These are phyloP conservation scores for Poeciliopsis presidionis DNA, from an alignment of 2,797 vertebrate species.

Conservation along the genomic window DNA sequence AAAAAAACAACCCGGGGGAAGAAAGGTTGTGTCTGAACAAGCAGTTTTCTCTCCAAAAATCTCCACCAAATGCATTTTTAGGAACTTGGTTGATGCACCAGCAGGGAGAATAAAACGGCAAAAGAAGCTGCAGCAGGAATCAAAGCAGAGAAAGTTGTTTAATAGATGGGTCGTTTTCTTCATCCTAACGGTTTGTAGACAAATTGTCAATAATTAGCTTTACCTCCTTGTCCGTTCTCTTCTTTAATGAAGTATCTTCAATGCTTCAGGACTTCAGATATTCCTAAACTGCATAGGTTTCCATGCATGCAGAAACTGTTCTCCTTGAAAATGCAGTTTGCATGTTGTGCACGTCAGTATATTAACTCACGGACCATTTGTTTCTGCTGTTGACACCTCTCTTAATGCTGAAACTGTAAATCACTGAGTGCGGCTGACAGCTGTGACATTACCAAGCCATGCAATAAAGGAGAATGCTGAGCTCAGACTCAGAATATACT, in stretches of 20 bases:
- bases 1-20: constrained; percentile 6
- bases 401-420: constrained; percentile 76
- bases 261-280: constrained; percentile 47
- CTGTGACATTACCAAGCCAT: constrained; percentile 72
- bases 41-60: constrained; percentile 54
- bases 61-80: constrained; percentile 54
- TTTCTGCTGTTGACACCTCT: constrained; percentile 72
- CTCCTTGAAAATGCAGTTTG: constrained; percentile 54
- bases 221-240: background rate
- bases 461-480: constrained; percentile 72
- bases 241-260: constrained; percentile 19
- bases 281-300: constrained; percentile 42
- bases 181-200: background rate
- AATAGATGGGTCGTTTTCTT: background rate
- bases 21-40: constrained; percentile 50
- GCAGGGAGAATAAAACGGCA: constrained; percentile 64
- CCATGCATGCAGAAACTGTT: constrained; percentile 50
- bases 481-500: constrained; percentile 51
- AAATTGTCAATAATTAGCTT: background rate
- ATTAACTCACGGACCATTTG: constrained; percentile 68
- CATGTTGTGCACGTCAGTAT: constrained; percentile 54
- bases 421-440: constrained; percentile 66
- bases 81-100: constrained; percentile 56
- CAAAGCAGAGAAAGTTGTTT: constrained; percentile 21
- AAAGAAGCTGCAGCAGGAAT: constrained; percentile 44